Base-by-base conservation (phyloP, 2,113 vertebrate genomes). In the Lagopus leucura region DNA sequence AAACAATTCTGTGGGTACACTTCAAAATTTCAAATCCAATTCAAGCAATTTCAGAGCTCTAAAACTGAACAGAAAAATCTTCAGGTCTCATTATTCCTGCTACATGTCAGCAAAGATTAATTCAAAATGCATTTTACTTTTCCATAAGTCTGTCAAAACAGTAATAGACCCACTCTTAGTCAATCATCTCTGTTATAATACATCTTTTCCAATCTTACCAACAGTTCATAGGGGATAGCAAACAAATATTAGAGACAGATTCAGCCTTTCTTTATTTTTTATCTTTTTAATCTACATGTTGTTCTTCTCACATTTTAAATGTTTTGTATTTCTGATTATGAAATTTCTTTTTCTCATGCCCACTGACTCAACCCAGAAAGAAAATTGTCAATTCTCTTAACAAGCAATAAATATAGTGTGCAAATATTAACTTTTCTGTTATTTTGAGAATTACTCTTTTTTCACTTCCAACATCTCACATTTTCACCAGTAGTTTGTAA, bases 391-490 rank as follows among this genome's bases (percentile, higher is more conserved):
- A 11, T 63, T 16, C 24, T 74, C 85, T 55, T 63, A 61, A 74
- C 11, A 77, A 65, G 25, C 4, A 63, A 42, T 9, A 88, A 58
- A 78, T 32, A 25, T 17, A 25, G 25, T 21, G 11, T 63, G 82
- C 72, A 45, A 75, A 27, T 65, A 50, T 11, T 11, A 1, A 3
- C 10, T 76, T 43, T 11, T 76, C 14, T 65, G 17, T 43, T 69
- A 48, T 55, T 55, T 61, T 13, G 58, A 32, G 45, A 61, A 45
- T 45, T 61, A 19, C 5, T 70, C 11, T 84, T 63, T 63, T 10
- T 42, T 82, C 0, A 5, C 11, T 61, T 50, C 4, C 43, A 20
- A 8, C 0, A 1, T 77, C 75, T 57, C 34, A 60, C 17, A 20
- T 65, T 87, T 82, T 63, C 15, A 66, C 38, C 17, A 34, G 13